phyloP scores from a whole-genome alignment of 2,888 invertebrate genomes.

The Tridacna gigas region DNA sequence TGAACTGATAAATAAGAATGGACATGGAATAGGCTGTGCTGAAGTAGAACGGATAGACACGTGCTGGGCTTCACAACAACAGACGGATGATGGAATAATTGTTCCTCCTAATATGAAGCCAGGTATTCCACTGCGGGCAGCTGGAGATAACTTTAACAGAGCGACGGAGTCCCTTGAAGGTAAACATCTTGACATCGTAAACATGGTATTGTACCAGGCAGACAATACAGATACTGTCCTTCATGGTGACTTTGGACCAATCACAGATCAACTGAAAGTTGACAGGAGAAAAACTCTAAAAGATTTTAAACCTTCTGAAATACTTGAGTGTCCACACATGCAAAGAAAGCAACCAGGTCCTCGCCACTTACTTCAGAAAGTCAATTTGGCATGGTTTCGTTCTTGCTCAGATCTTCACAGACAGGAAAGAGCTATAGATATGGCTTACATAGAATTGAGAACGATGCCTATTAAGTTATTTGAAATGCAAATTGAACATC shows the following conservation, averaged over 20 bases:
- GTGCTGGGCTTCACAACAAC: slow-evolving; percentile 21
- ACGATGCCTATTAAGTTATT: too few relatives aligned
- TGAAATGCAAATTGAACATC: too few relatives aligned
- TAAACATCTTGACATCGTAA: too few relatives aligned
- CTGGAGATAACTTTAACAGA: slow-evolving; percentile 41
- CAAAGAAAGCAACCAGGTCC: too few relatives aligned
- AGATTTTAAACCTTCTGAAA: slow-evolving; percentile 2
- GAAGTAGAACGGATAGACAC: slow-evolving; percentile 35
- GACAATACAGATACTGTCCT: background rate
- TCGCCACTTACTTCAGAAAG: too few relatives aligned
- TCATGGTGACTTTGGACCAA: slow-evolving; percentile 1
- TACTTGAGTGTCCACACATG: too few relatives aligned
- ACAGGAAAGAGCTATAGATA: too few relatives aligned
- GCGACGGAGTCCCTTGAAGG: slow-evolving; percentile 33
- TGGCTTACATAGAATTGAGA: too few relatives aligned
- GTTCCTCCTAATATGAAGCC: slow-evolving; percentile 31
- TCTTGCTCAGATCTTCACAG: too few relatives aligned
- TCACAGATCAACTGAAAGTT: background rate
- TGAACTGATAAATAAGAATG: slow-evolving; percentile 25
- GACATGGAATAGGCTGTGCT: slow-evolving; percentile 31
- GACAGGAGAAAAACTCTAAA: background rate
- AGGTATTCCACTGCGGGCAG: slow-evolving; percentile 15
- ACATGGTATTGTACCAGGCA: slow-evolving; percentile 50
- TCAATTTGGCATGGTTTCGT: too few relatives aligned
- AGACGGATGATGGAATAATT: background rate